These are phyloP conservation scores for Trichopoda pennipes DNA, from an alignment of 2,888 invertebrate genomes.

Conservation along the genomic window DNA sequence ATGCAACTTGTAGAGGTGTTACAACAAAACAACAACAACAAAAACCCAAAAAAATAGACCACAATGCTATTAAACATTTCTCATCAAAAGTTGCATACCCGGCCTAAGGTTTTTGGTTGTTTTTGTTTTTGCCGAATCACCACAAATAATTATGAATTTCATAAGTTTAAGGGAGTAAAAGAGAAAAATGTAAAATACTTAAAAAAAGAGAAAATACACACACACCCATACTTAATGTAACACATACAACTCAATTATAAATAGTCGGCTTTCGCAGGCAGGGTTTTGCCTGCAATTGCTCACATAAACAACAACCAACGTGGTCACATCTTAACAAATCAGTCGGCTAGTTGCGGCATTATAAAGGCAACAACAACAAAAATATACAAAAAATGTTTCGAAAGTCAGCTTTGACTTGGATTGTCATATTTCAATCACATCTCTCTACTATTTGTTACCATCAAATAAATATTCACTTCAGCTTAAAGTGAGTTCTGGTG, in stretches of 20 bases:
- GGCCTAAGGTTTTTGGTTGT: not conserved
- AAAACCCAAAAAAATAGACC: conserved; percentile 19
- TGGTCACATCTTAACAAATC: not conserved
- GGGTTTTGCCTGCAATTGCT: not conserved
- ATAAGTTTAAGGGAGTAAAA: conserved; percentile 56
- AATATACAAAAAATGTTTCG: too few relatives aligned
- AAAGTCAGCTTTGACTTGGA: too few relatives aligned
- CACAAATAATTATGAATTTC: conserved; percentile 72
- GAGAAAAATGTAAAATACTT: not conserved
- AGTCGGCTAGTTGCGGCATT: not conserved
- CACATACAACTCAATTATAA: conserved; percentile 44
- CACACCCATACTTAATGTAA: conserved; percentile 5
- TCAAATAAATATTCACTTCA: too few relatives aligned
- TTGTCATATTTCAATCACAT: too few relatives aligned
- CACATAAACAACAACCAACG: not conserved
- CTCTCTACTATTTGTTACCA: too few relatives aligned
- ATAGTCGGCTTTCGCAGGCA: not conserved
- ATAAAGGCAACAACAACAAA: not conserved
- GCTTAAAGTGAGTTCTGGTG: too few relatives aligned
- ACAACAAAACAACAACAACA: not conserved
- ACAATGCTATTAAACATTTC: not conserved
- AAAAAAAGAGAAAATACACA: not conserved
- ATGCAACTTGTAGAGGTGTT: conserved; percentile 38
- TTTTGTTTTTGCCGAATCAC: conserved; percentile 75
- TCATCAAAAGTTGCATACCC: conserved; percentile 39